Percentiles rank a stretch among this genome's conserved stretches.
These are phyloP conservation scores for Pluvianellus socialis DNA, from an alignment of 2,113 vertebrate genomes.

Conservation along the genomic window DNA sequence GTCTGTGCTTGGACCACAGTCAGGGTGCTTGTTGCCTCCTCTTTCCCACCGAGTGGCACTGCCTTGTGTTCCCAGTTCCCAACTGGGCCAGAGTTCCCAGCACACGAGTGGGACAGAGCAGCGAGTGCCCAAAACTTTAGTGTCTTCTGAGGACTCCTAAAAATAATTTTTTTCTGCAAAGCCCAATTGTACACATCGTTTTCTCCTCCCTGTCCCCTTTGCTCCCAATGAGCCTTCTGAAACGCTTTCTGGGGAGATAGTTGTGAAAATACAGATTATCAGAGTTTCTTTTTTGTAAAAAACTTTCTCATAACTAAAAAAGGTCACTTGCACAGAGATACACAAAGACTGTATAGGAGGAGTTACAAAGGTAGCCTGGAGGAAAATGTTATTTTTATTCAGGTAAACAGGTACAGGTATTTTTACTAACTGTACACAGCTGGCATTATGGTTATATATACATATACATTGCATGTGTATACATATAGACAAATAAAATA, in stretches of 20 bases:
- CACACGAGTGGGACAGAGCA: neutral
- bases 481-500: neutral
- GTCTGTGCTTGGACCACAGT: neutral
- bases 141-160: neutral
- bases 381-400: neutral
- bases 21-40: neutral
- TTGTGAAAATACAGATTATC: neutral
- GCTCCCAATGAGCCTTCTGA: neutral
- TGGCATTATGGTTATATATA: neutral
- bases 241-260: neutral
- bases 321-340: neutral
- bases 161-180: neutral
- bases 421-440: neutral
- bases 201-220: neutral
- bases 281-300: neutral
- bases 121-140: neutral
- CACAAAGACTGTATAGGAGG: neutral
- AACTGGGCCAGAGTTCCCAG: neutral
- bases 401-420: neutral
- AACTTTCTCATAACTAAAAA: neutral
- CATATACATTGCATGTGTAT: neutral
- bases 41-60: neutral
- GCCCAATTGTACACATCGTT: fast-evolving
- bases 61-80: neutral
- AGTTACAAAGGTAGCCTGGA: neutral